Evolutionary conservation across 2,888 invertebrate genomes (phyloP).

Genomic region (Bellardia bayeri): DNA sequence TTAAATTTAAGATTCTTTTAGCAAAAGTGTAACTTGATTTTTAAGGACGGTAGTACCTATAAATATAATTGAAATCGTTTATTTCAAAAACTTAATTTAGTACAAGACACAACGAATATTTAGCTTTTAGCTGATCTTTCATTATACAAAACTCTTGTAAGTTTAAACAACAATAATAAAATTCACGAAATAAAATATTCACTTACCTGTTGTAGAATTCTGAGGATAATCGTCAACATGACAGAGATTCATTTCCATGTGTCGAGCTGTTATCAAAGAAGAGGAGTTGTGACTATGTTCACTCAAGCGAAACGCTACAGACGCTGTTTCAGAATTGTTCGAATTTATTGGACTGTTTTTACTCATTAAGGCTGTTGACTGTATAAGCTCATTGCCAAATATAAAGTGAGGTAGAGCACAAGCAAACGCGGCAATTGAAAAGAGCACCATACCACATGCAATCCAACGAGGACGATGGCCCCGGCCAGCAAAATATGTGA

Average conservation of each 20-base stretch:
- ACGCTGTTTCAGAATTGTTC: background rate
- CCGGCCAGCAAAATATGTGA: constrained; percentile 95
- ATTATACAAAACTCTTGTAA: too few relatives aligned
- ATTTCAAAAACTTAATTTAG: too few relatives aligned
- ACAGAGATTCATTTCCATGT: constrained; percentile 79
- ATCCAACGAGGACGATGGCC: constrained; percentile 97
- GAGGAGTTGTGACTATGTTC: constrained; percentile 17
- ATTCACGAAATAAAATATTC: background rate
- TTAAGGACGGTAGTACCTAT: too few relatives aligned
- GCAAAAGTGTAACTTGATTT: too few relatives aligned
- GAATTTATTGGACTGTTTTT: constrained; percentile 30
- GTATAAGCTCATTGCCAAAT: constrained; percentile 90
- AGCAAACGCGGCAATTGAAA: constrained; percentile 93
- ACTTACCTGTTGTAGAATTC: constrained; percentile 74
- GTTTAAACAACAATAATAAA: too few relatives aligned
- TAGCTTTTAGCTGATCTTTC: too few relatives aligned
- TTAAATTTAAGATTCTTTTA: too few relatives aligned
- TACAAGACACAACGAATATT: too few relatives aligned
- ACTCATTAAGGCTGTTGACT: constrained; percentile 76
- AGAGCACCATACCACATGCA: constrained; percentile 95
- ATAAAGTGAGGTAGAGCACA: constrained; percentile 95
- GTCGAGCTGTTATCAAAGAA: background rate
- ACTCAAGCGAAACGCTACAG: background rate
- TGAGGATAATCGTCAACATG: constrained; percentile 76
- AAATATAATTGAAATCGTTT: too few relatives aligned